Evolutionary conservation across 2,797 vertebrate species (phyloP), one percentile per base, ranked within the genome.

Genomic region (Balearica regulorum): DNA sequence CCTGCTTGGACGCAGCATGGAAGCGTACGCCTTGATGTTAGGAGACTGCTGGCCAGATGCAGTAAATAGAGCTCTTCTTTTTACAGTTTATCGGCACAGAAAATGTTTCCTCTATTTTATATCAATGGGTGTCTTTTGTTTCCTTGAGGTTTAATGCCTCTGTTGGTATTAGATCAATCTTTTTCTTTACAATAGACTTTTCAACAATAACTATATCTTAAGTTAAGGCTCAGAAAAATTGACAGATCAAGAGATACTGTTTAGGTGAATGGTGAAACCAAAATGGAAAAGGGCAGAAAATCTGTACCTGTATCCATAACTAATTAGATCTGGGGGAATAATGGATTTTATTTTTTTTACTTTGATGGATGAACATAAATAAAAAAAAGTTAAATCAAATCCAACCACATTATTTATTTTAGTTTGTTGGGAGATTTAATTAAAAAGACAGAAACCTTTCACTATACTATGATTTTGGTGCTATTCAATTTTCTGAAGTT

Each of bases 151-250:
- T 94, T 92, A 83, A 78, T 54, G 75, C n/a, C 43, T 90, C 68
- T 78, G 53, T 49, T 62, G 46, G 70, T 76, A 78, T 91, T 78
- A 90, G 77, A 94, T 80, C 80, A 90, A 69, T 91, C 71, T 73
- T 75, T 72, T 81, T 65, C 58, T 78, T 94, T 90, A 89, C 68
- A 94, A 89, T 29, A 60, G 57, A 68, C 54, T 95, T 94, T 91
- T 76, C 86, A 71, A 76, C 24, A 71, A 44, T 66, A 89, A 66
- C 82, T 86, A 6, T 26, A 75, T 68, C 43, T 90, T 87, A 72
- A 91, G 41, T 57, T 68, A 77, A 78, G 64, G 43, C 37, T 90
- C 35, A 62, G 68, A 87, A 94, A 62, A 89, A 89, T 6, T 60
- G 84, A 68, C 54, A 76, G 80, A 91, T 93, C 57, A 82, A 80